Percentiles rank a stretch among this genome's conserved stretches.
Conservation (phyloP, 2,113 vertebrate genomes). For the Speoplatyrhinus poulsoni region DNA sequence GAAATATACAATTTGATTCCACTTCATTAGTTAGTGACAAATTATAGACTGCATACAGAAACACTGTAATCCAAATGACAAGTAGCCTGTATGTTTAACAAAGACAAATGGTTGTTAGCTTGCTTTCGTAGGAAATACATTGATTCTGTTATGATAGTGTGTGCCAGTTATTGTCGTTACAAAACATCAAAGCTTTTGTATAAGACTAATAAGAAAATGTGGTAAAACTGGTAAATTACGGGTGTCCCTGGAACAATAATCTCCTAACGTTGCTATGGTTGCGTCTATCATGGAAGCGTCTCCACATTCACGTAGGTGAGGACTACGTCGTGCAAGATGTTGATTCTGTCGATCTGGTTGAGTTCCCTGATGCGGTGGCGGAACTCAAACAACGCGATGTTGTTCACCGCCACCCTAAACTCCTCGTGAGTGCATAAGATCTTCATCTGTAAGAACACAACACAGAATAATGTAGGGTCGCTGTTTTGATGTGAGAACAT, state of each 20-base stretch:
- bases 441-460: conserved; percentile 75
- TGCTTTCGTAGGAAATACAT: neutral
- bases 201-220: neutral
- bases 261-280: neutral
- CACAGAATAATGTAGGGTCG: neutral
- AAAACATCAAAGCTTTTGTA: neutral
- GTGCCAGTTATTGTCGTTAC: neutral
- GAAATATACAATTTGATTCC: no score
- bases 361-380: conserved; percentile 74
- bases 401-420: conserved; percentile 78
- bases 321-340: conserved; percentile 76
- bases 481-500: no score
- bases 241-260: no score
- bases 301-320: conserved; percentile 74
- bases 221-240: no score
- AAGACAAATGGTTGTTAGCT: conserved; percentile 24
- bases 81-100: neutral
- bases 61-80: conserved; percentile 19
- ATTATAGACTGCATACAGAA: neutral
- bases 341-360: conserved; percentile 77
- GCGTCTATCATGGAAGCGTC: conserved; percentile 64
- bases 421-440: conserved; percentile 72
- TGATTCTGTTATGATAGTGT: neutral
- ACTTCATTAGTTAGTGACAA: neutral
- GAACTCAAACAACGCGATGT: conserved; percentile 75